Conservation (phyloP, 2,113 vertebrate genomes). For the Cygnus buccinator region DNA sequence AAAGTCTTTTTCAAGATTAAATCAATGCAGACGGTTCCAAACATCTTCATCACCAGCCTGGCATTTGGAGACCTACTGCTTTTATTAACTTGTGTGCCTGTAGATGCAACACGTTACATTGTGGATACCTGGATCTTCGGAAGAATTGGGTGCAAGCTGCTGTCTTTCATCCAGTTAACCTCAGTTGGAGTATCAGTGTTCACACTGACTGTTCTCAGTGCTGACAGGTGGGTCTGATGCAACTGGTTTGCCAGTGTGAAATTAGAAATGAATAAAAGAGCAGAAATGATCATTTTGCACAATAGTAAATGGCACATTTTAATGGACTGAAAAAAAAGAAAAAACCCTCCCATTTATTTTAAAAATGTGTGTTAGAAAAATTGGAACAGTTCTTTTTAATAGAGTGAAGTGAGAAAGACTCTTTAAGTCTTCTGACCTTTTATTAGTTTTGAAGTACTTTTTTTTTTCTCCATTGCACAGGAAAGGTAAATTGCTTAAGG, state of each 20-base stretch:
- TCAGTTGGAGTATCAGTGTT: constrained; percentile 86
- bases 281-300: constrained; percentile 1
- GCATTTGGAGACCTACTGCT: constrained; percentile 84
- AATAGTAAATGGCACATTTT: not conserved
- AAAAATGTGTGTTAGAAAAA: not conserved
- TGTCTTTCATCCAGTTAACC: constrained; percentile 84
- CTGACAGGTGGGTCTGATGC: constrained; percentile 81
- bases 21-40: constrained; percentile 85
- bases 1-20: constrained; percentile 86
- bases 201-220: constrained; percentile 84
- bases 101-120: constrained; percentile 81
- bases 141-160: constrained; percentile 82
- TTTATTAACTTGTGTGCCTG: constrained; percentile 81
- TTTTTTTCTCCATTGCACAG: constrained; percentile 7
- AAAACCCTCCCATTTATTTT: not conserved
- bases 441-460: constrained; percentile 41
- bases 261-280: constrained; percentile 1
- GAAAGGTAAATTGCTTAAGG: not conserved
- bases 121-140: constrained; percentile 84
- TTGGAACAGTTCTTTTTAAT: not conserved
- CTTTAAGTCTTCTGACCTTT: constrained; percentile 33
- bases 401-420: not conserved
- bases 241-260: constrained; percentile 14
- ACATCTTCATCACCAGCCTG: constrained; percentile 86
- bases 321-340: not conserved